Evolutionary conservation across 1,140 invertebrate genomes (phyloP).

Genomic region (Macrosteles quadrilineatus): DNA sequence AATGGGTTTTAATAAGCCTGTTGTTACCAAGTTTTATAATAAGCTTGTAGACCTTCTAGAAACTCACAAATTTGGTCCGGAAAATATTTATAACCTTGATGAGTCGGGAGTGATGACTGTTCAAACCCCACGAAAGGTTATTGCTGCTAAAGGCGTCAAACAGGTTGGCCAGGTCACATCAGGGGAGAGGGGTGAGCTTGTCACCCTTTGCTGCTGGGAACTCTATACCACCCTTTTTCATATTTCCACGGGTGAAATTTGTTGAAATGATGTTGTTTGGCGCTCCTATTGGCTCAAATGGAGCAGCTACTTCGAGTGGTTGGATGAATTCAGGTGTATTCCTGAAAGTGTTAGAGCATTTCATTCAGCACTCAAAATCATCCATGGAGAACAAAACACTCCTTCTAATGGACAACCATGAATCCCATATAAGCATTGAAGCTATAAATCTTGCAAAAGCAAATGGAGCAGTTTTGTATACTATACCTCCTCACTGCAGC

Average conservation of each 20-base stretch:
- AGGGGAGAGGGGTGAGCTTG: constrained; percentile 49
- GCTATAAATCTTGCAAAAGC: constrained; percentile 29
- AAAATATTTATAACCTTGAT: constrained; percentile 50
- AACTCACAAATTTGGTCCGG: constrained; percentile 40
- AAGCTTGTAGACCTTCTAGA: constrained; percentile 43
- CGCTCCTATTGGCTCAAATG: constrained; percentile 47
- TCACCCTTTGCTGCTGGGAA: constrained; percentile 48
- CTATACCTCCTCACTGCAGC: constrained; percentile 44
- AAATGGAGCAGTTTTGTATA: constrained; percentile 41
- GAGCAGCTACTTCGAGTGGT: constrained; percentile 47
- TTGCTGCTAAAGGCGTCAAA: constrained; percentile 43
- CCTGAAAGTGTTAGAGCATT: constrained; percentile 31
- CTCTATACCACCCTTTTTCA: constrained; percentile 49
- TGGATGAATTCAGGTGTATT: constrained; percentile 51
- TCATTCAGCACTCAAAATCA: constrained; percentile 7
- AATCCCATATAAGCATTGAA: neutral
- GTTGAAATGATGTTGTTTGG: constrained; percentile 52
- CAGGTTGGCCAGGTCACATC: constrained; percentile 48
- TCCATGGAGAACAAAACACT: constrained; percentile 29
- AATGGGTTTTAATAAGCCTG: constrained; percentile 47
- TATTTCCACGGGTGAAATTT: constrained; percentile 48
- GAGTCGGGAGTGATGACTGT: constrained; percentile 49
- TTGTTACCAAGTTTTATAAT: constrained; percentile 45
- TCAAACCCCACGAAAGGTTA: constrained; percentile 44
- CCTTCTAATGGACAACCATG: constrained; percentile 37